Evolutionary conservation across 2,888 invertebrate genomes (phyloP), one percentile per base, ranked within the genome.

Genomic region (Eretmocerus hayati): DNA sequence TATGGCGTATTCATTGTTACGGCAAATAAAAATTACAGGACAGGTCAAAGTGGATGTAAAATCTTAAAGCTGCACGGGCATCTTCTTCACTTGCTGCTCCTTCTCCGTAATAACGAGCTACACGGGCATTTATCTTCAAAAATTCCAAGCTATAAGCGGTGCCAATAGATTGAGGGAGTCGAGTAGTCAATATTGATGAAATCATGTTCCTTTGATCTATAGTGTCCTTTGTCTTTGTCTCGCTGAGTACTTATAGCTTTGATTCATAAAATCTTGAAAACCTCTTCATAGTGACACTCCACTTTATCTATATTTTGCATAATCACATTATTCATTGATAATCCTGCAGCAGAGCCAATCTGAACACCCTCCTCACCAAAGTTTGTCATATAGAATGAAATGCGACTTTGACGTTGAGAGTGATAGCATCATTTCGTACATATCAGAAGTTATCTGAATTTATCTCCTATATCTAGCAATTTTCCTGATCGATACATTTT

Each of bases 301-400:
- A 26, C 88, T 84, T 74, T 99, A 99, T 35, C 99, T 78, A 69
- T 99, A 99, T 71, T 99, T 99, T 0, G 87, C 91, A 72, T 90
- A 99, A 97, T 81, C 26, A 94, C 65, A 73, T 99, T 99, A 3
- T 81, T 74, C 2, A 78, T 74, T 31, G 80, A 75, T 5, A 95
- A 72, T 2, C 95, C 95, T 1, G 96, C 92, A 0, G 96, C 95
- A 58, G 94, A 93, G 13, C 96, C 96, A 50, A 97, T 83, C 62
- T 96, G 96, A 13, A 89, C 85, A 0, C 90, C 95, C 74, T 99
- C 99, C 72, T 99, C 99, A 0, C 99, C 99, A 63, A 85, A 90
- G 73, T 90, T 95, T 1, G 97, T 97, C 96, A 99, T 97, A 72
- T 99, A 99, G 74, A 99, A 99, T 0, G 96, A 96, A 61, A 99